Conservation (phyloP, 2,888 invertebrate genomes). For the Ennomos fuscantarius region DNA sequence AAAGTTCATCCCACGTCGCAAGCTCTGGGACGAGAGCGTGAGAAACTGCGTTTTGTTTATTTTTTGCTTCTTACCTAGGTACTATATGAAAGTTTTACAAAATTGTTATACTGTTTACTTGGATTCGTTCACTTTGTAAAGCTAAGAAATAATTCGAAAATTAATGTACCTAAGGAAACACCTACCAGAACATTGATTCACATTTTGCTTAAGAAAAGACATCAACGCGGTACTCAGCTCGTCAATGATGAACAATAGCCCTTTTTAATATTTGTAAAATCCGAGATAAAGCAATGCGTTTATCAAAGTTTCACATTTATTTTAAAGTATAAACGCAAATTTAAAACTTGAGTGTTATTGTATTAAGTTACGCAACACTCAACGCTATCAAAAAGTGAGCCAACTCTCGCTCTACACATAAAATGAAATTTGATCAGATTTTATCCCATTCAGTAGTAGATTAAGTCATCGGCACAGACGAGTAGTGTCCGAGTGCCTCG, state of each 20-base stretch:
- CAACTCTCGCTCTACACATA: constrained; percentile 16
- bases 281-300: too few species aligned
- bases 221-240: constrained; percentile 32
- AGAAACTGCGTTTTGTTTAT: background rate
- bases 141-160: too few species aligned
- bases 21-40: background rate
- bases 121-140: too few species aligned
- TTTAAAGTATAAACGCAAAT: constrained; percentile 13
- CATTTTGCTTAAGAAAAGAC: constrained; percentile 27
- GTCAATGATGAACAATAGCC: background rate
- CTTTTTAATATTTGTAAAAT: background rate
- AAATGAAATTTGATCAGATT: constrained; percentile 28
- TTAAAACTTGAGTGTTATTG: constrained; percentile 5
- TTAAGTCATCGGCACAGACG: constrained; percentile 34
- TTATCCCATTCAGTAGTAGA: constrained; percentile 38
- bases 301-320: background rate
- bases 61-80: background rate
- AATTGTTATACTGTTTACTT: too few species aligned
- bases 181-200: background rate
- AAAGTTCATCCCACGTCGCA: background rate
- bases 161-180: too few species aligned
- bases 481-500: constrained; percentile 50
- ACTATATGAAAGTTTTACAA: background rate
- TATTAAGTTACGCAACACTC: constrained; percentile 14
- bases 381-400: constrained; percentile 8